Evolutionary conservation across 2,888 invertebrate genomes (phyloP), one percentile per base, ranked within the genome.

Genomic region (Callyntrura guangdongensis): DNA sequence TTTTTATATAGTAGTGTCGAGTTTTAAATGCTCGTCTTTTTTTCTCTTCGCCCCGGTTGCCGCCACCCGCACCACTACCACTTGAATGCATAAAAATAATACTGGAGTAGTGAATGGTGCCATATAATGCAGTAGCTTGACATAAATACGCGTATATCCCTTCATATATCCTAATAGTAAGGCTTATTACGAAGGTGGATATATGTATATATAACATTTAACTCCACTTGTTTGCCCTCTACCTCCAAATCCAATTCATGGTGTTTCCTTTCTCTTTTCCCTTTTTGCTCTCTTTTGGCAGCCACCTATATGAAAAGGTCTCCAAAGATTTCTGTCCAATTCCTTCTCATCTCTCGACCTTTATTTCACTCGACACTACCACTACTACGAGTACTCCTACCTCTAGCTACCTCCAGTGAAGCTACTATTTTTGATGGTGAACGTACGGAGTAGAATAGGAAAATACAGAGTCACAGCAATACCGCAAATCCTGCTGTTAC

Each of bases 231-330:
- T 90, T 90, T 89, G 89, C 90, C 85, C 86, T 90, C 86, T 85
- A 59, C 86, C 86, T 90, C 86, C 79, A 81, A 87, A 84, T 89
- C 89, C 82, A 83, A 88, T 88, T 88, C 88, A 88, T 22, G 49
- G n/a, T 61, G 83, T 88, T 83, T 72, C 72, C 45, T 89, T 77
- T 89, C 77, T 85, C 79, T 89, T 82, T 88, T 82, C 83, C 67
- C 53, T 61, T 72, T 67, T 69, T 82, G 72, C 90, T 90, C 86
- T 86, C 85, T 90, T 90, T 90, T 90, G 90, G 90, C 90, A 90
- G 81, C 86, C 86, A 86, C 90, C 90, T 90, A 90, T 90, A 90
- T 90, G 90, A 81, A 90, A 90, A 90, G 90, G 90, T 90, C 90
- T 90, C 90, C 36, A 49, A 82, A 90, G 90, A 90, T 72, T 90